phyloP scores from a whole-genome alignment of 2,797 vertebrate genomes.

The Decapterus maruadsi region DNA sequence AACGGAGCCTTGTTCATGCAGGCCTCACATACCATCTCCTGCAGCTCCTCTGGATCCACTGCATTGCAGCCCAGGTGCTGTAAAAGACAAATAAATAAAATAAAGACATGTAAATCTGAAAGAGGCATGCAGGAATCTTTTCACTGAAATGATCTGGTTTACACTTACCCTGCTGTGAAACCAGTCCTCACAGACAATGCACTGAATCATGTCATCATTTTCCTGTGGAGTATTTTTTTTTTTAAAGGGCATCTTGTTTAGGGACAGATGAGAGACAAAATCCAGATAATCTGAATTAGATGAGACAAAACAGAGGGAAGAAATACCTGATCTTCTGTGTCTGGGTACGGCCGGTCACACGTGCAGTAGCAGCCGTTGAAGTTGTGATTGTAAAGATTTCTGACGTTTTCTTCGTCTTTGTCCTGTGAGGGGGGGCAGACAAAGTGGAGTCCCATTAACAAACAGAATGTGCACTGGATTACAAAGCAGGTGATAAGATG shows the following conservation, averaged over 20 bases:
- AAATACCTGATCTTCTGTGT: slow-evolving; percentile 90
- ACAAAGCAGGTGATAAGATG: neutral
- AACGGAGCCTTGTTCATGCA: slow-evolving; percentile 94
- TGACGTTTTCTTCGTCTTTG: slow-evolving; percentile 88
- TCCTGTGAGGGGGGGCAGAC: slow-evolving; percentile 77
- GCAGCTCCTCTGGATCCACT: slow-evolving; percentile 90
- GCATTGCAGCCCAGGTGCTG: slow-evolving; percentile 91
- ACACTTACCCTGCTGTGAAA: slow-evolving; percentile 92
- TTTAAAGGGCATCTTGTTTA: neutral
- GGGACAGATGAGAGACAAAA: neutral
- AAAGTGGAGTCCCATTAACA: neutral
- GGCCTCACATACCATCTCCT: slow-evolving; percentile 94
- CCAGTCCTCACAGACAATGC: slow-evolving; percentile 97
- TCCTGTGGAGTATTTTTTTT: slow-evolving; percentile 82
- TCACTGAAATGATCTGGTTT: neutral
- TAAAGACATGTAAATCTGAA: neutral
- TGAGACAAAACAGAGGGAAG: neutral
- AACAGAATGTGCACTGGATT: neutral
- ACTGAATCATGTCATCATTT: slow-evolving; percentile 98
- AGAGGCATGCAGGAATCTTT: neutral
- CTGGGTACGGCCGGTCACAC: slow-evolving; percentile 95
- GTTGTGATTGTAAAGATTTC: slow-evolving; percentile 95
- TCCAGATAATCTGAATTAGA: neutral
- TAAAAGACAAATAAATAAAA: slow-evolving; percentile 1
- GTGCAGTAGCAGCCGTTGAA: slow-evolving; percentile 93